Evolutionary conservation across 2,113 vertebrate genomes (phyloP).

Genomic region (Chlamydotis undulata): DNA sequence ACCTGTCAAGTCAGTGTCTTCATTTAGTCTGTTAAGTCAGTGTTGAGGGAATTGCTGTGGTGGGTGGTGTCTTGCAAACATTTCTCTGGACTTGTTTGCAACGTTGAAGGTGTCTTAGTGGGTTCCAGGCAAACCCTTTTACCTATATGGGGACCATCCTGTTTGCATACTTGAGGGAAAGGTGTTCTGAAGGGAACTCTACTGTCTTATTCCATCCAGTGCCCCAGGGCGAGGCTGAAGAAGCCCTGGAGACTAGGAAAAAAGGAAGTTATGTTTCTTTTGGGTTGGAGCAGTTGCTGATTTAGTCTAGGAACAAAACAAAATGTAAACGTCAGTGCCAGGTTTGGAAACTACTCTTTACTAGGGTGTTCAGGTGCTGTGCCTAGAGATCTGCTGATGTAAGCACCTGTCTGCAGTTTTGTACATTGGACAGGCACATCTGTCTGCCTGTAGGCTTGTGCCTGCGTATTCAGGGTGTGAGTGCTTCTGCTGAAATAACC

Average conservation of each 20-base stretch:
- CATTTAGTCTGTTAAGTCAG: conserved; percentile 1
- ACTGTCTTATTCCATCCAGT: background rate
- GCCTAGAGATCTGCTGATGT: background rate
- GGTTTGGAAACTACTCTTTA: background rate
- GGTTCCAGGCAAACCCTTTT: background rate
- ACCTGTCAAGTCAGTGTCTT: conserved; percentile 59
- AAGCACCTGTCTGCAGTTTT: background rate
- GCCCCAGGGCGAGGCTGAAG: background rate
- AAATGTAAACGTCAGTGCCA: background rate
- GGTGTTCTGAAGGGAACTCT: background rate
- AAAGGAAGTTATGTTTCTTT: background rate
- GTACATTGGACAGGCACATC: background rate
- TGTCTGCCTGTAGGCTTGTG: background rate
- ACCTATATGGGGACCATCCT: accelerated
- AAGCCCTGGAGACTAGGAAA: background rate
- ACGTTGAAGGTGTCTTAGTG: background rate
- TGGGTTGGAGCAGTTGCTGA: background rate
- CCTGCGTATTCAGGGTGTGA: background rate
- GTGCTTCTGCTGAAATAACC: background rate
- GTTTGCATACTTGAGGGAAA: background rate
- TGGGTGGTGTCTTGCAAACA: conserved; percentile 16
- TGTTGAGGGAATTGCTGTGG: background rate
- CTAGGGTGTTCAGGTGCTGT: background rate
- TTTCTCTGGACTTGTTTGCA: conserved; percentile 27
- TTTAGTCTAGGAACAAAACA: background rate